These are phyloP conservation scores for Pheucticus melanocephalus DNA, from an alignment of 2,113 vertebrate species.

Conservation along the genomic window DNA sequence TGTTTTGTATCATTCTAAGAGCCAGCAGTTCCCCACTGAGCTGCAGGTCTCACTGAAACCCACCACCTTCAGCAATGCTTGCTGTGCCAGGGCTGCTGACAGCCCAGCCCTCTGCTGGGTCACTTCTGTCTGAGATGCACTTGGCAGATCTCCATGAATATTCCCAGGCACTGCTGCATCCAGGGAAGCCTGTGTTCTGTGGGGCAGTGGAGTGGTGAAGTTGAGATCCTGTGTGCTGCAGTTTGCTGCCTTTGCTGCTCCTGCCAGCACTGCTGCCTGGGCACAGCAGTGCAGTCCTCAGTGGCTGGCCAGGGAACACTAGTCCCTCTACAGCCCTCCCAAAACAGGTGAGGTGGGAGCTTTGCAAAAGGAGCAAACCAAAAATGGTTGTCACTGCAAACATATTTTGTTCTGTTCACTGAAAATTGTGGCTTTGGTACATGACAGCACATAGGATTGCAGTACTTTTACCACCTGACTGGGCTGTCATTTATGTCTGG, in stretches of 20 bases:
- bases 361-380: background rate
- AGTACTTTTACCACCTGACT: background rate
- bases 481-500: background rate
- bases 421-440: background rate
- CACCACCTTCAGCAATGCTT: background rate
- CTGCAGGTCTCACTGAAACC: background rate
- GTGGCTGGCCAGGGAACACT: fast-evolving
- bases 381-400: background rate
- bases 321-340: background rate
- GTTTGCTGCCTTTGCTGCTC: background rate
- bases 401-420: background rate
- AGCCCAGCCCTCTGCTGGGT: background rate
- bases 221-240: fast-evolving
- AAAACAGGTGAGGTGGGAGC: background rate
- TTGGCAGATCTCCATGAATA: fast-evolving
- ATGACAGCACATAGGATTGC: fast-evolving
- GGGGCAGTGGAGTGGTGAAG: background rate
- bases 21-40: background rate
- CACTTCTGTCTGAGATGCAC: background rate
- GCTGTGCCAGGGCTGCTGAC: background rate
- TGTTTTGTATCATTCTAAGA: background rate
- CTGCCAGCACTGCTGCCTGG: fast-evolving
- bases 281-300: fast-evolving
- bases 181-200: fast-evolving
- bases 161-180: background rate